phyloP scores from a whole-genome alignment of 2,797 vertebrate genomes.

The Lutjanus campechanus region DNA sequence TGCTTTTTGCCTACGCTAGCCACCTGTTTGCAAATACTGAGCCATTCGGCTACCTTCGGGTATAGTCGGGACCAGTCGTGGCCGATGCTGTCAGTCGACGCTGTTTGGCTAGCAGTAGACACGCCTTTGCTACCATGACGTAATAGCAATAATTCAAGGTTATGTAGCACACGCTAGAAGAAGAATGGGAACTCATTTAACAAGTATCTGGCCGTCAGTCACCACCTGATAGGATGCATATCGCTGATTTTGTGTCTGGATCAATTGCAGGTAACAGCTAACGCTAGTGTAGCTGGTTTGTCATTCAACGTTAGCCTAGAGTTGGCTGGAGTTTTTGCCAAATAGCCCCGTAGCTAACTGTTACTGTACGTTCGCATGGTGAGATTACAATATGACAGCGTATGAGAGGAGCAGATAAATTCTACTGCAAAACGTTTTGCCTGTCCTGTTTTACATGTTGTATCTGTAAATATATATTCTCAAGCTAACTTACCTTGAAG shows the following conservation, averaged over 20 bases:
- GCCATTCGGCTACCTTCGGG: constrained; percentile 40
- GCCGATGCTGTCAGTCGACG: background rate
- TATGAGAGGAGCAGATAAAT: background rate
- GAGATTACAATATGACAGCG: background rate
- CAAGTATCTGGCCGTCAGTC: background rate
- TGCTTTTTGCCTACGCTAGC: accelerated
- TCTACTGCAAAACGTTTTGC: background rate
- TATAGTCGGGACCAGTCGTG: constrained; percentile 36
- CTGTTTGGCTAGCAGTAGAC: background rate
- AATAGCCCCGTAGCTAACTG: constrained; percentile 17
- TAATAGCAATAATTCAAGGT: constrained; percentile 58
- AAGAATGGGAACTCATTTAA: constrained; percentile 19
- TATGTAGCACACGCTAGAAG: background rate
- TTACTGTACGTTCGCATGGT: background rate
- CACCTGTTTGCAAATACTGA: accelerated
- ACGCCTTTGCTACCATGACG: constrained; percentile 31
- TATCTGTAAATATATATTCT: no score
- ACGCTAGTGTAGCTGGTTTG: background rate
- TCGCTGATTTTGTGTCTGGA: constrained; percentile 81
- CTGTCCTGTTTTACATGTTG: background rate
- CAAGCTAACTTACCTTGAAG: no score
- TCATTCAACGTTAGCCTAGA: background rate
- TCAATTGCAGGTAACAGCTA: constrained; percentile 79
- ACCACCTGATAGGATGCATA: constrained; percentile 69
- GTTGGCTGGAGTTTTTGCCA: background rate